Evolutionary conservation across 2,888 invertebrate genomes (phyloP), one percentile per base, ranked within the genome.

Genomic region (Ceraclea dissimilis): DNA sequence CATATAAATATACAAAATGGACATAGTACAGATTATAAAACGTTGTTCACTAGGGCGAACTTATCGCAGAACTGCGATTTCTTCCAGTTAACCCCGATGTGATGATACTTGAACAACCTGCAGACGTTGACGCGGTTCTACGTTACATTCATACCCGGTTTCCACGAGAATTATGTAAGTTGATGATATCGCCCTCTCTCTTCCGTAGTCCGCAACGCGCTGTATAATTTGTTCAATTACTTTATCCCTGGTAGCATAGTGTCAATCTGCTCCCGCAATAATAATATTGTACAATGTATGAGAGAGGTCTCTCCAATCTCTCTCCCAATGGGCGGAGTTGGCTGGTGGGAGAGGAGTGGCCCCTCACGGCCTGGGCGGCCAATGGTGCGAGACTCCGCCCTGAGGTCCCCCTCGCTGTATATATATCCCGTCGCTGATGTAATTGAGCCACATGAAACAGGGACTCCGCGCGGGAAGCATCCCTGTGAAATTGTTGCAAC

Each of bases 151-250:
- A n/a, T n/a, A n/a, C n/a, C n/a, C n/a, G n/a, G n/a, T n/a, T n/a
- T n/a, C n/a, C n/a, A n/a, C n/a, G n/a, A n/a, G n/a, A n/a, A n/a
- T n/a, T n/a, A n/a, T n/a, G n/a, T n/a, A n/a, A n/a, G n/a, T n/a
- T n/a, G n/a, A n/a, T n/a, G 5, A 16, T 46, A 46, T 46, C 17
- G 6, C 46, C 13, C n/a, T 39, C 46, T 46, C 46, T 10, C 46
- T 46, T 20, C 18, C 46, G 13, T 16, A 19, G 11, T 16, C 39
- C 13, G 13, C 39, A 39, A 5, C 39, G 13, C 39, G 16, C n/a
- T 5, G 39, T 39, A 18, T 46, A 46, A 46, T 46, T 46, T 46
- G 18, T 46, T 46, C 46, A 46, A 46, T 46, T 46, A 46, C 46
- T 46, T 46, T 46, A 46, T 46, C 46, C 46, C 46, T 46, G 8